These are phyloP conservation scores for Trachelus stipa DNA, from an alignment of 2,888 invertebrate genomes.

Conservation along the genomic window DNA sequence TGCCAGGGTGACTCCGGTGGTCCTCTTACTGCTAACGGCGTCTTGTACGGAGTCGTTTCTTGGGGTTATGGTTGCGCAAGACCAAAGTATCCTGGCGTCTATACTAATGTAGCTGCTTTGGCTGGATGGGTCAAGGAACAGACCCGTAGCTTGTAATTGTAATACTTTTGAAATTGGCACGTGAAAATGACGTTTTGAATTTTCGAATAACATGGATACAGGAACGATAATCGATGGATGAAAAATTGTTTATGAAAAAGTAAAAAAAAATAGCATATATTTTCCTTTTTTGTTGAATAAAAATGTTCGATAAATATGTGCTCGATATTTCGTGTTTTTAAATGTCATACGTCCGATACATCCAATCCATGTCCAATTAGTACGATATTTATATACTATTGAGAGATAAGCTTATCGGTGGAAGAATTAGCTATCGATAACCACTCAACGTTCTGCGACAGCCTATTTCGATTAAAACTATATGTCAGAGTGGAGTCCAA, in stretches of 20 bases:
- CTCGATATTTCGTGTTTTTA: not conserved
- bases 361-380: not conserved
- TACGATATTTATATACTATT: not conserved
- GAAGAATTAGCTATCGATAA: not conserved
- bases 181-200: not conserved
- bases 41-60: constrained; percentile 58
- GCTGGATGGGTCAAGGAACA: constrained; percentile 46
- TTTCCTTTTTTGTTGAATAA: not conserved
- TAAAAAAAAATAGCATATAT: no score
- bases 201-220: not conserved
- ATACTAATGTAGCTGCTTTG: constrained; percentile 52
- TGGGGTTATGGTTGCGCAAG: constrained; percentile 56
- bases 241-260: not conserved
- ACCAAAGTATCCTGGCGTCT: constrained; percentile 58
- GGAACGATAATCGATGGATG: not conserved
- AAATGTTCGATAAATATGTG: not conserved
- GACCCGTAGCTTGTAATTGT: constrained; percentile 48
- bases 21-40: constrained; percentile 49
- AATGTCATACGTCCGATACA: not conserved
- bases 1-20: constrained; percentile 55
- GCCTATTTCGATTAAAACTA: not conserved
- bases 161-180: constrained; percentile 59
- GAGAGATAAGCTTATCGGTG: not conserved
- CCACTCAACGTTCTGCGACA: not conserved
- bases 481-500: not conserved